Percentiles rank a stretch among this genome's conserved stretches.
These are phyloP conservation scores for Latrodectus geometricus DNA, from an alignment of 1,140 invertebrate genomes.

Conservation along the genomic window DNA sequence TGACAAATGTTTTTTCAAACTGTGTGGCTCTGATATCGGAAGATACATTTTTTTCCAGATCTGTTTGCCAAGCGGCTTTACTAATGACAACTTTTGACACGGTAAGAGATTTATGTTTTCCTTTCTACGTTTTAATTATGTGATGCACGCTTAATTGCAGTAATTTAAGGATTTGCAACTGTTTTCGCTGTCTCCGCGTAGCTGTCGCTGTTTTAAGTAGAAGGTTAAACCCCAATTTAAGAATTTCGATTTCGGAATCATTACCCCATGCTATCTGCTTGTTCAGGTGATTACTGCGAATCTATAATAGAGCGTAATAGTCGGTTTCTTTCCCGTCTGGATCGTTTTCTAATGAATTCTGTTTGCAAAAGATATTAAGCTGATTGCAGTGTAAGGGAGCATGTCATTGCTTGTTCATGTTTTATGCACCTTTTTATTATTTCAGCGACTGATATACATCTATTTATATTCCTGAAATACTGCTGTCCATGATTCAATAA, in stretches of 20 bases:
- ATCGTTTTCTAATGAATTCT: too few species aligned
- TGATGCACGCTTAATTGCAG: slow-evolving; percentile 28
- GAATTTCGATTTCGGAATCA: neutral
- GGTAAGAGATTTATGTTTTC: slow-evolving; percentile 41
- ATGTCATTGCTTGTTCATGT: too few species aligned
- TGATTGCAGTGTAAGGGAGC: too few species aligned
- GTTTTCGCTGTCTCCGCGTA: neutral
- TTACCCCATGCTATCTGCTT: neutral
- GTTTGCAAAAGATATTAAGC: too few species aligned
- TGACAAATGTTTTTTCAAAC: slow-evolving; percentile 17
- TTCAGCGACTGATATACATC: too few species aligned
- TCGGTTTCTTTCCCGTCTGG: neutral
- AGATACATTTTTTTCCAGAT: slow-evolving; percentile 11
- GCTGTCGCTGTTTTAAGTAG: neutral
- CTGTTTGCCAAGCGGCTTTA: slow-evolving; percentile 7
- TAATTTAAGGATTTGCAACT: slow-evolving; percentile 27
- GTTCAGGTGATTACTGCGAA: neutral
- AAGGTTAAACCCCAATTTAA: neutral
- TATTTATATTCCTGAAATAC: too few species aligned
- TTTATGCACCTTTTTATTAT: too few species aligned
- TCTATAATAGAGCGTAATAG: neutral
- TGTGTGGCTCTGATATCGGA: slow-evolving; percentile 14
- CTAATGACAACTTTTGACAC: slow-evolving; percentile 20
- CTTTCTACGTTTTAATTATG: slow-evolving; percentile 32
- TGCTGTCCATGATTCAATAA: too few species aligned